Base-by-base conservation (phyloP, 2,113 vertebrate genomes). In the Seriola quinqueradiata region DNA sequence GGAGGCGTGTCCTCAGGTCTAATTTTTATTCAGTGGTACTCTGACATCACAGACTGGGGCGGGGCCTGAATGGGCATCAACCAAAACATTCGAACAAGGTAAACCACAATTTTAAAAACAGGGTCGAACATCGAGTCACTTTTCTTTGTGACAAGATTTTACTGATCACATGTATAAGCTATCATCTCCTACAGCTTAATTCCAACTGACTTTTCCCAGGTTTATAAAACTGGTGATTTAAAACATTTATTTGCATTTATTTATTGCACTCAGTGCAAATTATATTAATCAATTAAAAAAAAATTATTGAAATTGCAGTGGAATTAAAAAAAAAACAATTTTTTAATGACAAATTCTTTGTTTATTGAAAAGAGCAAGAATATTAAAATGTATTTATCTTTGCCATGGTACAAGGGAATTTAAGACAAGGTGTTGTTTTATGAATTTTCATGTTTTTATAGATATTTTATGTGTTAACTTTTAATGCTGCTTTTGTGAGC, bases 401-500 rank as follows among this genome's bases (percentile, higher is more conserved):
- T 87, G 90, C 63, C 77, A 73, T 89, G 87, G 79, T 78, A 58
- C 57, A 90, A 85, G 83, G 59, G 60, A 66, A 85, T 79, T 57
- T 58, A 79, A 75, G 70, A 52, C 75, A 78, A 77, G 13, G 57
- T 83, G 83, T 92, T 89, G 66, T 92, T 92, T 92, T 87, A 88
- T 90, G 75, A 88, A 74, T 89, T 83, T 90, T 82, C 70, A 34
- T 88, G 79, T 88, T 94, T 92, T 93, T 91, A 90, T 91, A 89
- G 79, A 84, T 90, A 89, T 89, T 93, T 92, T 85, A 89, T 69
- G 87, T 94, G 88, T 76, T 84, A 65, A 84, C 74, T 93, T 91
- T 89, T 86, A 91, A 88, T 91, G 93, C 92, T 93, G 89, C 93
- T 94, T 95, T 88, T 88, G 90, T 94, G 89, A 87, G 85, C 85